These are phyloP conservation scores for Paramuricea clavata DNA, from an alignment of 92 coral and sea anemone species.

Conservation along the genomic window DNA sequence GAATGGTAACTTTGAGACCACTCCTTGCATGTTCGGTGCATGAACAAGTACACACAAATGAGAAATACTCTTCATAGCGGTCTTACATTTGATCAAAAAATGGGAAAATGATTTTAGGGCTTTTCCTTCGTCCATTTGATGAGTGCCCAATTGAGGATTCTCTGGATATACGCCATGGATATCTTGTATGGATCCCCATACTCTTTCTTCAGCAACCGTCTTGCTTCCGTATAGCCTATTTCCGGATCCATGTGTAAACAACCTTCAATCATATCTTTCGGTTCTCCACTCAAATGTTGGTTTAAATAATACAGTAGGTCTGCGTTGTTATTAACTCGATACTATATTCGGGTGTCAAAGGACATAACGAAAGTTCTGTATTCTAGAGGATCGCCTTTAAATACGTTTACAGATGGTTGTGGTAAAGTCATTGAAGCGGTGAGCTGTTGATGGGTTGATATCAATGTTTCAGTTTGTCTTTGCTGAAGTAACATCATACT, in stretches of 20 bases:
- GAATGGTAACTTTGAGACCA: too few species aligned
- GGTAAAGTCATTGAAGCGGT: conserved; percentile 72
- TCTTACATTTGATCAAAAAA: too few species aligned
- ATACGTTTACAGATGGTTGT: conserved; percentile 60
- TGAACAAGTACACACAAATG: too few species aligned
- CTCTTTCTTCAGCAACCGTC: too few species aligned
- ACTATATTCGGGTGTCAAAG: conserved; percentile 63
- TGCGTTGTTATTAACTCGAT: conserved; percentile 40
- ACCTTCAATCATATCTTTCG: conserved; percentile 72
- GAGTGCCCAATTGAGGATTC: conserved; percentile 65
- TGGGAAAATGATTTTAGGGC: too few species aligned
- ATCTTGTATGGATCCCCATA: conserved; percentile 64
- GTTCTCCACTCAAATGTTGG: conserved; percentile 69
- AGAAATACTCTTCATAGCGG: too few species aligned
- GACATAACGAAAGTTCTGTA: conserved; percentile 71
- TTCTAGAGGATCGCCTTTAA: conserved; percentile 67
- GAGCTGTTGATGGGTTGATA: conserved; percentile 61
- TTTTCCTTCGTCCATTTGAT: too few species aligned
- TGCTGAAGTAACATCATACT: conserved; percentile 42
- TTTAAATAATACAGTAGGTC: too few species aligned
- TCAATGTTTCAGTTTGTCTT: conserved; percentile 58
- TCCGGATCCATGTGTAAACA: conserved; percentile 69
- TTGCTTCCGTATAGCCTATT: conserved; percentile 66
- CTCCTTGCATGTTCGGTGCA: too few species aligned
- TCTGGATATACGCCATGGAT: conserved; percentile 61